Percentiles rank a stretch among this genome's conserved stretches.
Evolutionary conservation across 2,113 vertebrate species (phyloP).

Genomic region (Coracopsis vasa): DNA sequence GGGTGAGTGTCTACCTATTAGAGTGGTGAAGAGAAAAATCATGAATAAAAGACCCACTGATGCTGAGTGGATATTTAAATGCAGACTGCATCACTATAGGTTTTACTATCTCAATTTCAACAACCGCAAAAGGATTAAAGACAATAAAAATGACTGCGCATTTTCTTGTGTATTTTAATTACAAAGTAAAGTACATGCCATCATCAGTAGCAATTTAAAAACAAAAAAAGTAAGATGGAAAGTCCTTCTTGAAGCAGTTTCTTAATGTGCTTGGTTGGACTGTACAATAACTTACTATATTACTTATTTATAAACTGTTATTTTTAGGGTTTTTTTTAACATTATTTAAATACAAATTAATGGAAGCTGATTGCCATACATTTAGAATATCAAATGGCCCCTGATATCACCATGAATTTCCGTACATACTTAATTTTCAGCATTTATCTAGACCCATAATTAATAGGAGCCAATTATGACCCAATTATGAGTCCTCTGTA

Average conservation of each 20-base stretch:
- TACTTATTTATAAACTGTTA: neutral
- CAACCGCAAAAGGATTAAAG: neutral
- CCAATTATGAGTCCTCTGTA: neutral
- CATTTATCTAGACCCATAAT: neutral
- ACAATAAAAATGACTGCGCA: neutral
- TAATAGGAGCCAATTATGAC: neutral
- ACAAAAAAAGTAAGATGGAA: neutral
- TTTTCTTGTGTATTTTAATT: neutral
- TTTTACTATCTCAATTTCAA: neutral
- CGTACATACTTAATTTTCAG: neutral
- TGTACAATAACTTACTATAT: neutral
- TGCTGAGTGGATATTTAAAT: neutral
- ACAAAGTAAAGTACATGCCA: neutral
- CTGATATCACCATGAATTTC: neutral
- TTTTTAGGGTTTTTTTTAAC: neutral
- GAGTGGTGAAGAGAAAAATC: neutral
- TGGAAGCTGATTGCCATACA: neutral
- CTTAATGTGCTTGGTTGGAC: neutral
- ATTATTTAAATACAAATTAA: constrained; percentile 28
- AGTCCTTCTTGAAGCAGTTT: neutral
- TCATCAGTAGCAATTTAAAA: neutral
- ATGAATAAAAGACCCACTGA: neutral
- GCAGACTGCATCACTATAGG: neutral
- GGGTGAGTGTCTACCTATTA: neutral
- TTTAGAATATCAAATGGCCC: neutral